Conservation (phyloP, 2,113 vertebrate species). For the Lophura nycthemera region DNA sequence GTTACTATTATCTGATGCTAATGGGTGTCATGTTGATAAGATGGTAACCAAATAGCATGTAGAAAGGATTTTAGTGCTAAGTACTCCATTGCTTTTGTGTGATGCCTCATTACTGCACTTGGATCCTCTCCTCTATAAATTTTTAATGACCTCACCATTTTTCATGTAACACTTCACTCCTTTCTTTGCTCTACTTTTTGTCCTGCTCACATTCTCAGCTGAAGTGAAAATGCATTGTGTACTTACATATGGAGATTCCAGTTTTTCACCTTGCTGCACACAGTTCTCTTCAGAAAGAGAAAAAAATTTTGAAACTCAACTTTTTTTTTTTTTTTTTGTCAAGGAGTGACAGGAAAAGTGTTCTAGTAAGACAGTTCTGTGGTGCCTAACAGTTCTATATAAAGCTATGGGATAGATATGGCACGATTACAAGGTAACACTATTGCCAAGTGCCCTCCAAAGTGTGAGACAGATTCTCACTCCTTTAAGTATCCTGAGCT, state of each 20-base stretch:
- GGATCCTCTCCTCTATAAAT: conserved; percentile 80
- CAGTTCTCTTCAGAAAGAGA: fast-evolving
- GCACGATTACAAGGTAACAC: not conserved
- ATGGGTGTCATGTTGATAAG: conserved; percentile 86
- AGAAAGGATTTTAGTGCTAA: conserved; percentile 83
- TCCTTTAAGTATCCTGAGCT: not conserved
- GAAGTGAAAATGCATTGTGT: not conserved
- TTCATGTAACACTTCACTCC: conserved; percentile 53
- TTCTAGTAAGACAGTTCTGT: fast-evolving
- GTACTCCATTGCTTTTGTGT: conserved; percentile 75
- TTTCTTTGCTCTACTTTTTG: conserved; percentile 3
- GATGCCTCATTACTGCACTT: conserved; percentile 84
- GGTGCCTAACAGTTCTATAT: fast-evolving
- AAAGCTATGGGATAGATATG: not conserved
- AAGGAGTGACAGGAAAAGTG: not conserved
- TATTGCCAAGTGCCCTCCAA: not conserved
- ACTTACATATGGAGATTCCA: not conserved
- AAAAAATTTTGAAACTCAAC: not conserved
- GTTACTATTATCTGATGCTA: conserved; percentile 81
- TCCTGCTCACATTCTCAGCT: not conserved
- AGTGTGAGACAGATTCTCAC: not conserved
- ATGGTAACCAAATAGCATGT: conserved; percentile 82
- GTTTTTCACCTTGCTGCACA: not conserved
- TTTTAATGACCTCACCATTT: conserved; percentile 81
- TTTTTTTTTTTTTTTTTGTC: not conserved